Base-by-base conservation (phyloP, 2,113 vertebrate species). In the Theristicus caerulescens region DNA sequence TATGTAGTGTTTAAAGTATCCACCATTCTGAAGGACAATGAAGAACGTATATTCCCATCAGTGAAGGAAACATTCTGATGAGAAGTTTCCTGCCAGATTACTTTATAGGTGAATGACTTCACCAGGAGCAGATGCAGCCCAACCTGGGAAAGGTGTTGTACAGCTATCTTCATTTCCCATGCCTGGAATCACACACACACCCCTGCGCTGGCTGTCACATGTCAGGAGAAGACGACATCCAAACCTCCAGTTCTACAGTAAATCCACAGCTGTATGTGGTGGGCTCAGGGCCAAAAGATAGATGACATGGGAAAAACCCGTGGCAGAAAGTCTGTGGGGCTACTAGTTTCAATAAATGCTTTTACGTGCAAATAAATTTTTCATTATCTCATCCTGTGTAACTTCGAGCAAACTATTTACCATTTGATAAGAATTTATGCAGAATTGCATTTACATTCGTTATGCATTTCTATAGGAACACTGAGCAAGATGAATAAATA, bases 231-330 rank as follows among this genome's bases (percentile, higher is more conserved):
- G 64, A 82, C 3, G 1, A 49, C 44, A 85, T 40, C 27, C 52
- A 84, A 79, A 32, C 31, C 20, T 81, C 24, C 27, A 47, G 52
- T 49, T 81, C 88, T 89, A 16, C 64, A 64, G 44, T 55, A 71
- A 91, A 88, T 42, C 51, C 76, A 66, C 36, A 77, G 52, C 62
- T 70, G 10, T 55, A 57, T 4, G 1, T 7, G 11, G 16, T 51
- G 20, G n/a, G 32, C 42, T 65, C 26, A 52, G 26, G 27, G 38
- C 46, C 38, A 70, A 57, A 89, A 88, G 51, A 31, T 10, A 88
- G 47, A 13, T 22, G 31, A 66, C 52, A 31, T 1, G 1, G 66
- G n/a, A 84, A 82, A 82, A 90, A 92, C 13, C 13, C 0, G 0
- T 24, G 12, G 46, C 40, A 69, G 26, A 76, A 88, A 79, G 31